These are phyloP conservation scores for Lepidostoma basale DNA, from an alignment of 1,140 invertebrate genomes.

Conservation along the genomic window DNA sequence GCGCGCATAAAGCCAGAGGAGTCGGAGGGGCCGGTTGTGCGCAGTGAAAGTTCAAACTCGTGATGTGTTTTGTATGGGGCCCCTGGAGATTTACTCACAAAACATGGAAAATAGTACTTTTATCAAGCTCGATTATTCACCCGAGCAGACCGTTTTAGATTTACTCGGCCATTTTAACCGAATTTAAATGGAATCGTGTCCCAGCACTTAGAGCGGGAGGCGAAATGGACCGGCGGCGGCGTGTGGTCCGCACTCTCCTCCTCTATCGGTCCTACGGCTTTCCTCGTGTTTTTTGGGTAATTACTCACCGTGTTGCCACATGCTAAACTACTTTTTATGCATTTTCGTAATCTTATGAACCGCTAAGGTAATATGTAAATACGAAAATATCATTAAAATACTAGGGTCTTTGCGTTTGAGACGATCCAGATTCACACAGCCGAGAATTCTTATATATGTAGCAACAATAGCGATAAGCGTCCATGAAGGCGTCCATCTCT, in stretches of 20 bases:
- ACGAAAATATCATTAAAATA: too few species aligned
- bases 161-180: background rate
- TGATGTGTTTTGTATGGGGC: background rate
- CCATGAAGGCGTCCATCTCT: too few species aligned
- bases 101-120: background rate
- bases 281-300: too few species aligned
- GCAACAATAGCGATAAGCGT: too few species aligned
- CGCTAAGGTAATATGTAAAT: too few species aligned
- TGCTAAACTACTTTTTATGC: too few species aligned
- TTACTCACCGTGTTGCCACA: too few species aligned
- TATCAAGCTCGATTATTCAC: background rate
- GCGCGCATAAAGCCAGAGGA: background rate
- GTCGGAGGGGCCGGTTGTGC: background rate
- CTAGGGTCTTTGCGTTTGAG: too few species aligned
- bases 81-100: background rate
- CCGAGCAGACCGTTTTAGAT: background rate
- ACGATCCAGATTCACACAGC: too few species aligned
- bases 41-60: background rate
- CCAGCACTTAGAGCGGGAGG: too few species aligned
- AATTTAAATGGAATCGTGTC: slow-evolving; percentile 14
- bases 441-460: too few species aligned
- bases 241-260: background rate
- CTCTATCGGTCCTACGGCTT: background rate
- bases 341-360: too few species aligned
- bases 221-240: background rate